A percentile compares a stretch with the other conserved stretches of the same genome.
Conservation (phyloP, 2,797 vertebrate genomes). For the Enteromius thamalakanensis region DNA sequence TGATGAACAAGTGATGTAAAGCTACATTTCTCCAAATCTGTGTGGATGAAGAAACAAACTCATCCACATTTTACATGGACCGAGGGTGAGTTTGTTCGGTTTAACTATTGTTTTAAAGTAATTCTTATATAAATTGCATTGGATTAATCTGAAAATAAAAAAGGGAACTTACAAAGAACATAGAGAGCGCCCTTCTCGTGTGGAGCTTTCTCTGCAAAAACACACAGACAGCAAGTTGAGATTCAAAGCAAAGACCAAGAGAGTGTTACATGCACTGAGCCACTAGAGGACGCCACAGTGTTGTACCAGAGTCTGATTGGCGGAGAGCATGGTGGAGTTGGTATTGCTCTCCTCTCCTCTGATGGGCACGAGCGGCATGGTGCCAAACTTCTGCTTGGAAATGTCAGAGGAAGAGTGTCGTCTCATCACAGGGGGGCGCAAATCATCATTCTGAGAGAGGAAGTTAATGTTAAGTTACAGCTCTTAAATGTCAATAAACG, state of each 20-base stretch:
- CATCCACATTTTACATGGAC: neutral
- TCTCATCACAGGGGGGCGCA: constrained; percentile 84
- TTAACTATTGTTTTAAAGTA: neutral
- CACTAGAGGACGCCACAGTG: constrained; percentile 33
- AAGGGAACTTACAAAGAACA: constrained; percentile 95
- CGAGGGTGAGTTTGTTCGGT: neutral
- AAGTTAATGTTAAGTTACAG: neutral
- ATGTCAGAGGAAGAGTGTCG: constrained; percentile 91
- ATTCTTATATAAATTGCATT: neutral
- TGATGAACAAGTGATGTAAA: neutral
- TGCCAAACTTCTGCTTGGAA: constrained; percentile 94
- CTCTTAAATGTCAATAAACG: constrained; percentile 1
- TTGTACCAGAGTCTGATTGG: constrained; percentile 93
- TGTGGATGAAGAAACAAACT: neutral
- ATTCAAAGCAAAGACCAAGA: neutral
- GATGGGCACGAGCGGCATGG: constrained; percentile 94
- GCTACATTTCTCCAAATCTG: neutral
- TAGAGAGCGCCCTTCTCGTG: constrained; percentile 91
- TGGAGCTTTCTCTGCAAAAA: constrained; percentile 88
- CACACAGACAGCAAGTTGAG: constrained; percentile 19
- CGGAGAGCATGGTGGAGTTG: constrained; percentile 89
- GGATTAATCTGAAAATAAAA: constrained; percentile 26
- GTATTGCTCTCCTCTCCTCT: constrained; percentile 90
- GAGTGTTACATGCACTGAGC: constrained; percentile 11
- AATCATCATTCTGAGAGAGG: constrained; percentile 81